Conservation (phyloP, 2,797 vertebrate genomes). For the Perodicticus potto region DNA sequence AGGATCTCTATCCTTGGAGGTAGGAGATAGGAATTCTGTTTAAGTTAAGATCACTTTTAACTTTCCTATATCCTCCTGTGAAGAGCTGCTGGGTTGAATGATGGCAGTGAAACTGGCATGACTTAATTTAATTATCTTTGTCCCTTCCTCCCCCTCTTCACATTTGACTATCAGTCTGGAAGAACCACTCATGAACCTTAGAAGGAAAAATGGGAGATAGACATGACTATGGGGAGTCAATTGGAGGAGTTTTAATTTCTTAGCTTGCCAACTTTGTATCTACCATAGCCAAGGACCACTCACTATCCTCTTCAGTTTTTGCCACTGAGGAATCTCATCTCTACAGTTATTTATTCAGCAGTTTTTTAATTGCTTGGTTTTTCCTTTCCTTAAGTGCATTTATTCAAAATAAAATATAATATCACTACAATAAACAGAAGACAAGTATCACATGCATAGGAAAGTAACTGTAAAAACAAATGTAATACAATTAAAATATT, state of each 20-base stretch:
- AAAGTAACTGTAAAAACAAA: background rate
- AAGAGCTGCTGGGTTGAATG: background rate
- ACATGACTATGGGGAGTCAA: background rate
- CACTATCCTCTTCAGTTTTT: background rate
- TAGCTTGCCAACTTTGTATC: background rate
- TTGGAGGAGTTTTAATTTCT: background rate
- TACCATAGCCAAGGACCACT: background rate
- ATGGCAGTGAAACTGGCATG: background rate
- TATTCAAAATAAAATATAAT: conserved; percentile 22
- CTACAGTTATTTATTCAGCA: background rate
- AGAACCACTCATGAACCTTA: background rate
- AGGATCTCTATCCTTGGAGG: background rate
- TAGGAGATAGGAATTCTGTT: background rate
- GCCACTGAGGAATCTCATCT: background rate
- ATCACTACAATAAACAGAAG: background rate
- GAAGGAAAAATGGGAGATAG: background rate
- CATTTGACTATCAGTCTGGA: background rate
- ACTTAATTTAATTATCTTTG: background rate
- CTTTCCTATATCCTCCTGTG: background rate
- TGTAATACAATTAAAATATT: background rate
- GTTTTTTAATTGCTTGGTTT: background rate
- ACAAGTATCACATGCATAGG: background rate
- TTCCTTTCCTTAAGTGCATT: background rate
- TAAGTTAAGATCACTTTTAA: background rate
- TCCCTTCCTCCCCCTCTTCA: too few species aligned